phyloP scores from a whole-genome alignment of 2,888 invertebrate species.

The Ephialtes manifestator region DNA sequence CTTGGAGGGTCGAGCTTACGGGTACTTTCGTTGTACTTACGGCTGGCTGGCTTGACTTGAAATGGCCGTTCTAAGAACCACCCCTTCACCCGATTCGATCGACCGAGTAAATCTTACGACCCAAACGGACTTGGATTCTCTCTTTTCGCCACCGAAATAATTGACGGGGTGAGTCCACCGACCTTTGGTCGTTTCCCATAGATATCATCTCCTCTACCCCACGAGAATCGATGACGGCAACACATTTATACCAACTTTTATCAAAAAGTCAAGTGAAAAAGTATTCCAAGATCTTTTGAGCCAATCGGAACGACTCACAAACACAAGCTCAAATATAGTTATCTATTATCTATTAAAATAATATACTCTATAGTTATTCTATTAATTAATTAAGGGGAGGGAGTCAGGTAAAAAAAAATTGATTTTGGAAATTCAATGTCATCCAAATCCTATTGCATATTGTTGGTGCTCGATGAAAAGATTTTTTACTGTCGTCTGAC shows the following conservation, averaged over 20 bases:
- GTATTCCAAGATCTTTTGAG: neutral
- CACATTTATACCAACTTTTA: slow-evolving; percentile 1
- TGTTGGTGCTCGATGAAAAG: no score
- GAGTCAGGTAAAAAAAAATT: no score
- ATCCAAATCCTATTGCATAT: no score
- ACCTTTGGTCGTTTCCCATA: slow-evolving; percentile 19
- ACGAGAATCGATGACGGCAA: neutral
- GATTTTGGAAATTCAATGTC: no score
- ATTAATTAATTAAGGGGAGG: no score
- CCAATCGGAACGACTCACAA: neutral
- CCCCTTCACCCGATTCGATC: slow-evolving; percentile 30
- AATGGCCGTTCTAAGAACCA: slow-evolving; percentile 29
- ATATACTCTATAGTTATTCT: neutral
- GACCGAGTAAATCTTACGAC: slow-evolving; percentile 38
- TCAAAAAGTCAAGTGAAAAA: slow-evolving; percentile 14
- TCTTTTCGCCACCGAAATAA: slow-evolving; percentile 33
- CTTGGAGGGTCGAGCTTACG: slow-evolving; percentile 24
- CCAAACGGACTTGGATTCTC: slow-evolving; percentile 32
- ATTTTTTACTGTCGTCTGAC: no score
- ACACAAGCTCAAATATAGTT: neutral
- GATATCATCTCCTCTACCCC: slow-evolving; percentile 9
- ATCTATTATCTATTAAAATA: neutral
- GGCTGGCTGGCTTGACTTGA: slow-evolving; percentile 24
- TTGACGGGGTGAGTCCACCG: slow-evolving; percentile 32
- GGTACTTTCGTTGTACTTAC: slow-evolving; percentile 38